These are phyloP conservation scores for Dryobates pubescens DNA, from an alignment of 2,797 vertebrate species.

Conservation along the genomic window DNA sequence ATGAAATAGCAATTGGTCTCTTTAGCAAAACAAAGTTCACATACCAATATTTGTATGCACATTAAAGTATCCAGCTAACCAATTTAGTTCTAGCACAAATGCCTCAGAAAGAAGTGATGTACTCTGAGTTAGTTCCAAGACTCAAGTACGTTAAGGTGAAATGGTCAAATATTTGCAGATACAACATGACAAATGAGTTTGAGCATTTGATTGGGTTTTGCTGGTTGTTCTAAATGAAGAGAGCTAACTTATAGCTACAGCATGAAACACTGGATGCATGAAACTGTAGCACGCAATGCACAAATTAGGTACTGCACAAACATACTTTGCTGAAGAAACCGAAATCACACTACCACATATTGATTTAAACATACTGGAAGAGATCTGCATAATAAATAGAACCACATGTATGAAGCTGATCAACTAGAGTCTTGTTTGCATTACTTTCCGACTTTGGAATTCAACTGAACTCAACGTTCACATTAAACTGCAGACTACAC, in stretches of 20 bases:
- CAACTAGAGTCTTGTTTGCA: neutral
- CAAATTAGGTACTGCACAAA: neutral
- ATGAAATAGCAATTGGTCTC: neutral
- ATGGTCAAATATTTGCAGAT: neutral
- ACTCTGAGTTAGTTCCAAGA: neutral
- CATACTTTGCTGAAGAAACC: neutral
- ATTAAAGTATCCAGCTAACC: accelerated
- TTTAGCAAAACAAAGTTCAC: neutral
- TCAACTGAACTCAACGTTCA: constrained; percentile 35
- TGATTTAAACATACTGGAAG: neutral
- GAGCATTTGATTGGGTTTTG: neutral
- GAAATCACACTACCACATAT: neutral
- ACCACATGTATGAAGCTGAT: neutral
- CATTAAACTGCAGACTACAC: neutral
- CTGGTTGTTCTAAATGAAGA: neutral
- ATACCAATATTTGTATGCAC: accelerated
- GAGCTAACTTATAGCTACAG: neutral
- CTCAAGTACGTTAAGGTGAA: neutral
- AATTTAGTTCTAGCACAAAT: too few relatives aligned
- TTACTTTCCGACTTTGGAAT: constrained; percentile 7
- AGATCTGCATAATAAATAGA: constrained; percentile 28
- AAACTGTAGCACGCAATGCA: neutral
- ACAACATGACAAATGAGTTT: neutral
- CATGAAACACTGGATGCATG: too few relatives aligned
- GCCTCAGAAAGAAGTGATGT: neutral